Conservation (phyloP, 2,113 vertebrate species). For the Heptranchias perlo region DNA sequence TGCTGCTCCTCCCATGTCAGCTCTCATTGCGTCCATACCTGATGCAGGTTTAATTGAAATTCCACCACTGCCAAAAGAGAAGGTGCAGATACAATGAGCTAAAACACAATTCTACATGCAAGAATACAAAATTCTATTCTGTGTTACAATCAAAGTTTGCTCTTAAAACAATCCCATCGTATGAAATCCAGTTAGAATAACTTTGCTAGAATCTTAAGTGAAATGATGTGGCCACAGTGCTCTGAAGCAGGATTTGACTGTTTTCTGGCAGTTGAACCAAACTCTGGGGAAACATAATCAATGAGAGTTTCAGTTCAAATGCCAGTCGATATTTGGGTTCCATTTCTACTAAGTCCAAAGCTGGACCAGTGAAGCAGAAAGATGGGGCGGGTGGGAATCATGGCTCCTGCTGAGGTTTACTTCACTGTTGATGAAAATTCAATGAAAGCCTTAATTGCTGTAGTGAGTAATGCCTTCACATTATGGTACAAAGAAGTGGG, state of each 20-base stretch:
- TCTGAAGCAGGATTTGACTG: background rate
- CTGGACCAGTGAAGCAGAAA: background rate
- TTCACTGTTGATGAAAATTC: background rate
- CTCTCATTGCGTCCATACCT: slow-evolving; percentile 93
- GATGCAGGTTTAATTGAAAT: slow-evolving; percentile 88
- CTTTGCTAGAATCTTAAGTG: background rate
- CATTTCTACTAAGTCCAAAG: background rate
- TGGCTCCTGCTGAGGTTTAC: background rate
- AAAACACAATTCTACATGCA: background rate
- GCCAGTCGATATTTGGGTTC: background rate
- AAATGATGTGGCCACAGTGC: background rate
- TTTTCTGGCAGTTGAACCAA: background rate
- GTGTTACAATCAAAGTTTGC: background rate
- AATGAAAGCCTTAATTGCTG: background rate
- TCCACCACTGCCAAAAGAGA: slow-evolving; percentile 68
- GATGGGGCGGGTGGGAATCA: background rate
- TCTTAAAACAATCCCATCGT: background rate
- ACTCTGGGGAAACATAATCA: background rate
- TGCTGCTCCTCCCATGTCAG: slow-evolving; percentile 95
- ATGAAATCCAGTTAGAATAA: background rate
- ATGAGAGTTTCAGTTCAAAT: background rate
- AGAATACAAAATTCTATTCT: background rate
- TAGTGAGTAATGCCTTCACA: background rate
- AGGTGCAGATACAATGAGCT: background rate
- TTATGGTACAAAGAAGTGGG: background rate